These are phyloP conservation scores for Poeciliopsis paucimaculata DNA, from an alignment of 2,797 vertebrate genomes.

Conservation along the genomic window DNA sequence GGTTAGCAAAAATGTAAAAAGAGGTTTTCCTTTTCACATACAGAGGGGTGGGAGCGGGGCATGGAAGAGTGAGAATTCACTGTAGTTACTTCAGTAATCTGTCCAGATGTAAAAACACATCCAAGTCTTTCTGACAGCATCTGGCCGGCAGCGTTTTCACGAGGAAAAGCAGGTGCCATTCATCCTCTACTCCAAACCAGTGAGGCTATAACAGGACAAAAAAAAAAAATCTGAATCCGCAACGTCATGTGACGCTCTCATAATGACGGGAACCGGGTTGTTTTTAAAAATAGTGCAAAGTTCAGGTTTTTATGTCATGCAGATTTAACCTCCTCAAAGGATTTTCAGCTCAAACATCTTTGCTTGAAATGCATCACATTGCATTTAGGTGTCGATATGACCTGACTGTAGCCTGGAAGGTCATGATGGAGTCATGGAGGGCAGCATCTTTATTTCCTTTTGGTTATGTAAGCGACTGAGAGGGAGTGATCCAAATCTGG, in stretches of 20 bases:
- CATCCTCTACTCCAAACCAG: slow-evolving; percentile 12
- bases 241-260: background rate
- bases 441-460: slow-evolving; percentile 35
- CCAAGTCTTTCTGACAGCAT: slow-evolving; percentile 56
- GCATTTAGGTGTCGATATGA: slow-evolving; percentile 18
- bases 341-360: background rate
- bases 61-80: slow-evolving; percentile 38
- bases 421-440: slow-evolving; percentile 44
- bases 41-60: slow-evolving; percentile 21
- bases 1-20: slow-evolving; percentile 53
- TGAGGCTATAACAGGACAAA: background rate
- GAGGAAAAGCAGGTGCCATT: slow-evolving; percentile 33
- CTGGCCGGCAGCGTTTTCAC: slow-evolving; percentile 40
- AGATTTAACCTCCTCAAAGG: background rate
- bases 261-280: background rate
- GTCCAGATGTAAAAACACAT: slow-evolving; percentile 51
- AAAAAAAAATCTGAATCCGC: background rate
- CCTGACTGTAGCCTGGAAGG: slow-evolving; percentile 38
- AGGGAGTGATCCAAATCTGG: slow-evolving; percentile 49
- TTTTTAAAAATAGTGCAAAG: background rate
- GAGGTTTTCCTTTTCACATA: slow-evolving; percentile 32
- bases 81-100: slow-evolving; percentile 63
- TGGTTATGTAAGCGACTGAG: slow-evolving; percentile 68
- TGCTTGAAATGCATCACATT: background rate
- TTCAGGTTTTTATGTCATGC: background rate